phyloP scores from a whole-genome alignment of 2,797 vertebrate genomes.

The Erethizon dorsatum region DNA sequence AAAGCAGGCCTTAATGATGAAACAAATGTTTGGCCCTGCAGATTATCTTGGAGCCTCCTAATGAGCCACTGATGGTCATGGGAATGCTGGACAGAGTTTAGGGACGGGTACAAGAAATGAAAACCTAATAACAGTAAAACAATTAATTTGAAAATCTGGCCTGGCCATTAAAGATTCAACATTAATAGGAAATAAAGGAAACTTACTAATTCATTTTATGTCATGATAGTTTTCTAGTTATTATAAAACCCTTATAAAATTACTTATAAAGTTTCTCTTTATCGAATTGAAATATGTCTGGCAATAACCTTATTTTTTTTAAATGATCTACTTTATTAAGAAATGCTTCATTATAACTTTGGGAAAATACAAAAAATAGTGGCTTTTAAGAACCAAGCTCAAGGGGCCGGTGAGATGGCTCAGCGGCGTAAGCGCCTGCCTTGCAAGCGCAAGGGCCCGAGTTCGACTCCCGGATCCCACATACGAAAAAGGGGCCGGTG shows the following conservation, averaged over 20 bases:
- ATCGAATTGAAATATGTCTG: slow-evolving; percentile 18
- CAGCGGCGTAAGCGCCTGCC: no score
- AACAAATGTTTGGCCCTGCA: slow-evolving; percentile 64
- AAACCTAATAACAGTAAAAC: slow-evolving; percentile 63
- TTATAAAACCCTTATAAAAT: slow-evolving; percentile 52
- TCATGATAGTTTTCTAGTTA: slow-evolving; percentile 44
- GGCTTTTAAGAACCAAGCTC: background rate
- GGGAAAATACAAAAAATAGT: background rate
- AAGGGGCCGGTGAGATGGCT: no score
- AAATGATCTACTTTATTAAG: slow-evolving; percentile 11
- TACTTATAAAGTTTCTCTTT: slow-evolving; percentile 39
- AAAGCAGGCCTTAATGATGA: slow-evolving; percentile 62
- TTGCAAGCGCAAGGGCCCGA: no score
- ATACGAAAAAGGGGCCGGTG: no score
- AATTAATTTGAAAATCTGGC: slow-evolving; percentile 61
- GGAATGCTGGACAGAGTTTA: slow-evolving; percentile 38
- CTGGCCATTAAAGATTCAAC: slow-evolving; percentile 55
- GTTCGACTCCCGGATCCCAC: no score
- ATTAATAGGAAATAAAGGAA: slow-evolving; percentile 70
- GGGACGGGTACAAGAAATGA: slow-evolving; percentile 26
- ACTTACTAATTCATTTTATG: slow-evolving; percentile 62
- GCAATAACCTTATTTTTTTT: slow-evolving; percentile 41
- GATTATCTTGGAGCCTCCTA: slow-evolving; percentile 63
- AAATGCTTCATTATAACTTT: background rate
- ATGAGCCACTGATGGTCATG: slow-evolving; percentile 56